These are phyloP conservation scores for Eristalis tenax DNA, from an alignment of 2,888 invertebrate species.

Conservation along the genomic window DNA sequence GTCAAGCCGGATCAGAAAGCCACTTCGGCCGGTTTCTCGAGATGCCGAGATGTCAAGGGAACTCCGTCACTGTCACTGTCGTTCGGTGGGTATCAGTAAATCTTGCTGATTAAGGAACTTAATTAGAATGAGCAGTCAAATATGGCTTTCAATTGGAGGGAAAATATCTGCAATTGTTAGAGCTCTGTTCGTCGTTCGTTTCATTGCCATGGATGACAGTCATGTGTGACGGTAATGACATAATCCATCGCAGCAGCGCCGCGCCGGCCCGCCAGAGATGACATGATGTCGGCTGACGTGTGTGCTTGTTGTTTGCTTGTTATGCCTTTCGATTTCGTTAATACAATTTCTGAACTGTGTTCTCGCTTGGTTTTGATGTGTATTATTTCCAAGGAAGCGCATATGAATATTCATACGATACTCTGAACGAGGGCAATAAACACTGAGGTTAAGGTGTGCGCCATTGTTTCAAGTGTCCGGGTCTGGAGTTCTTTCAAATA, in stretches of 20 bases:
- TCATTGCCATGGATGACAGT: slow-evolving; percentile 71
- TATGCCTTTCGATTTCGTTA: slow-evolving; percentile 55
- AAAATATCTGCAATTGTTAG: slow-evolving; percentile 52
- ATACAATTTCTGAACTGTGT: background rate
- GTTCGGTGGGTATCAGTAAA: slow-evolving; percentile 46
- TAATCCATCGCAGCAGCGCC: slow-evolving; percentile 43
- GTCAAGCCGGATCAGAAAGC: background rate
- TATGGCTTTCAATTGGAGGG: slow-evolving; percentile 49
- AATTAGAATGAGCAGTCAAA: slow-evolving; percentile 54
- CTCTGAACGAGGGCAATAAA: slow-evolving; percentile 13
- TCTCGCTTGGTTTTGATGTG: background rate
- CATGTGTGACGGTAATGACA: slow-evolving; percentile 72
- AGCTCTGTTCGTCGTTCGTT: slow-evolving; percentile 36
- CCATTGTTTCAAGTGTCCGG: slow-evolving; percentile 6
- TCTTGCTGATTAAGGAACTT: slow-evolving; percentile 57
- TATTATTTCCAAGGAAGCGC: slow-evolving; percentile 26
- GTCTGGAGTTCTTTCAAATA: background rate
- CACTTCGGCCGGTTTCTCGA: background rate
- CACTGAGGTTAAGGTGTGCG: slow-evolving; percentile 4
- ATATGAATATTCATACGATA: slow-evolving; percentile 47
- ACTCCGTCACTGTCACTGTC: background rate
- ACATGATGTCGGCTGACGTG: slow-evolving; percentile 27
- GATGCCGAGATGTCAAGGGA: slow-evolving; percentile 48
- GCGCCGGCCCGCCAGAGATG: background rate
- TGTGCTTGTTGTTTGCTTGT: background rate